phyloP scores from a whole-genome alignment of 2,888 invertebrate species.

The Drosophila vallismaia region DNA sequence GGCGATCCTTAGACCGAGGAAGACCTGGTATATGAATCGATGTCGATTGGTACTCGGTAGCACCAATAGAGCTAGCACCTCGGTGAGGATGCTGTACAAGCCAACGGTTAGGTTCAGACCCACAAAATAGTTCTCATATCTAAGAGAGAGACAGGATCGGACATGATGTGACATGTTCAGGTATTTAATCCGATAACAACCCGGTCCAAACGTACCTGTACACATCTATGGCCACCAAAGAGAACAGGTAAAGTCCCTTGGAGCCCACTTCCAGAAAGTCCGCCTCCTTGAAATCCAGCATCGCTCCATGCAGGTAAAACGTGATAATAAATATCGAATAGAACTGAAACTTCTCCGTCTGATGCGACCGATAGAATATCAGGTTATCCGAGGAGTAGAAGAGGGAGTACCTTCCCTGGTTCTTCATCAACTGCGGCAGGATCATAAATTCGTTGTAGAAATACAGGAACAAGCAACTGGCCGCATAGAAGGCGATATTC shows the following conservation, averaged over 20 bases:
- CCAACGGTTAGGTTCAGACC: constrained; percentile 82
- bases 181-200: no score
- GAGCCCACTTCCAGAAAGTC: constrained; percentile 82
- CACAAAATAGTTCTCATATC: constrained; percentile 84
- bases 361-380: constrained; percentile 82
- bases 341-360: constrained; percentile 83
- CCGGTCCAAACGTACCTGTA: constrained; percentile 71
- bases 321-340: constrained; percentile 83
- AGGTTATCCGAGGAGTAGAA: constrained; percentile 83
- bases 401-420: constrained; percentile 82
- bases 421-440: constrained; percentile 81
- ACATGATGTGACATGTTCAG: neutral
- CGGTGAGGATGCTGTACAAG: constrained; percentile 82
- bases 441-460: constrained; percentile 83
- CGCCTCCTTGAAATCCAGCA: constrained; percentile 81
- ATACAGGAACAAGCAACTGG: constrained; percentile 81
- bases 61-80: constrained; percentile 79
- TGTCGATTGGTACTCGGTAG: constrained; percentile 79
- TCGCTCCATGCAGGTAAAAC: constrained; percentile 82
- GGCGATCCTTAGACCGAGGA: constrained; percentile 81
- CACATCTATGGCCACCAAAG: constrained; percentile 80
- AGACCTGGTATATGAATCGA: constrained; percentile 81
- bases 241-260: constrained; percentile 79
- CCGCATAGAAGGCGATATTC: constrained; percentile 83
- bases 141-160: constrained; percentile 27